phyloP scores from a whole-genome alignment of 1,140 invertebrate species.

The Zaprionus vittiger region DNA sequence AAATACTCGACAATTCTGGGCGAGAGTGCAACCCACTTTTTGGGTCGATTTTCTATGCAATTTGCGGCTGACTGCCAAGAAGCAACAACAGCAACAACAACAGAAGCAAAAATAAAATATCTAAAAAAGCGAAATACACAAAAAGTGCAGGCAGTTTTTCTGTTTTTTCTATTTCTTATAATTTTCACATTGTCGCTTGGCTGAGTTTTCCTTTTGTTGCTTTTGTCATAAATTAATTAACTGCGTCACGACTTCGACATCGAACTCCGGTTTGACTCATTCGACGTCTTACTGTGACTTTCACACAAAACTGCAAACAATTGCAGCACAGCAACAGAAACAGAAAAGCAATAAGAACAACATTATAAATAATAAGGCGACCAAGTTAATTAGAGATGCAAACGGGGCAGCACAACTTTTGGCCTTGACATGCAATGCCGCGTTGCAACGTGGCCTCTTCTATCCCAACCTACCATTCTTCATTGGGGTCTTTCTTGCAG shows the following conservation, averaged over 20 bases:
- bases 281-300: conserved; percentile 49
- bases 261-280: conserved; percentile 44
- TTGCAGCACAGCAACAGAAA: conserved; percentile 21
- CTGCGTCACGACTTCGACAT: conserved; percentile 71
- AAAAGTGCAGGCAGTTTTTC: conserved; percentile 53
- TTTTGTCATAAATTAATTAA: conserved; percentile 79
- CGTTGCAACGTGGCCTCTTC: background rate
- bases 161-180: conserved; percentile 47
- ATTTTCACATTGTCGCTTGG: conserved; percentile 60
- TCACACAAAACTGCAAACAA: conserved; percentile 64
- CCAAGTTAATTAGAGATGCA: conserved; percentile 65
- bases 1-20: conserved; percentile 66
- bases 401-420: conserved; percentile 33
- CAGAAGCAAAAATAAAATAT: background rate
- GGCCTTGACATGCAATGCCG: conserved; percentile 59
- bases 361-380: conserved; percentile 27
- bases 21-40: conserved; percentile 77
- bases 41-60: conserved; percentile 70
- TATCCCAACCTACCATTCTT: background rate
- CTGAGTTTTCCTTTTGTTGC: conserved; percentile 51
- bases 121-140: conserved; percentile 27
- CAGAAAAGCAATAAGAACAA: conserved; percentile 14
- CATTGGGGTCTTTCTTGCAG: background rate
- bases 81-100: conserved; percentile 50
- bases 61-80: conserved; percentile 68